Evolutionary conservation across 2,888 invertebrate species (phyloP), one percentile per base, ranked within the genome.

Genomic region (Phortica okadai): DNA sequence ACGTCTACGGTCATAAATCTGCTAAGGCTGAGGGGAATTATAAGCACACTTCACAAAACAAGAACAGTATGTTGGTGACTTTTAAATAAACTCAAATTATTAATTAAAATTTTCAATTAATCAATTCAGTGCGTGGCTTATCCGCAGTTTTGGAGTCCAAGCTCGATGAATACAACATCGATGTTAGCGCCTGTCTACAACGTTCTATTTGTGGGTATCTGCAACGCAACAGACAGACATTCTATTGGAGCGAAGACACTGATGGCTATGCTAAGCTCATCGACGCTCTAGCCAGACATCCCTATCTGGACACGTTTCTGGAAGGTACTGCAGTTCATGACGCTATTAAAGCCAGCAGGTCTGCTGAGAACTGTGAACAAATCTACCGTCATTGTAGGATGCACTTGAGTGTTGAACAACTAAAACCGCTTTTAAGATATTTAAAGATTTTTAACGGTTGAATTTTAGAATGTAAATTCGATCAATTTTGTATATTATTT

Each of bases 181-280:
- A 95, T 84, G 91, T 94, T 2, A 93, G 93, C 0, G 92, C 93
- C 0, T 95, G 95, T 82, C 92, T 93, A 80, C 94, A 95, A 88
- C 92, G 93, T 75, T 92, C 93, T 5, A 92, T 94, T 45, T 95
- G 95, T 80, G 91, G 91, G 80, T 90, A 92, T 74, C 91, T 93
- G 14, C 91, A 92, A 75, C 90, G 88, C 0, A 91, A 92, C 11
- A 50, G 50, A 50, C 50, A 50, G 5, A 88, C 91, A 1, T 85
- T 81, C 1, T 91, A 91, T 78, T 90, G 92, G 2, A 80, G 84
- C 1, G 81, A 78, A 8, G 92, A 92, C 8, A 82, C 85, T n/a
- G 92, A 92, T 54, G 70, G 50, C 75, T 84, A 88, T 2, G 92
- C 92, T 77, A 92, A 93, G 84, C 91, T 93, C 42, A 84, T 93